phyloP scores from a whole-genome alignment of 2,797 vertebrate species.

The Limnodromus scolopaceus region DNA sequence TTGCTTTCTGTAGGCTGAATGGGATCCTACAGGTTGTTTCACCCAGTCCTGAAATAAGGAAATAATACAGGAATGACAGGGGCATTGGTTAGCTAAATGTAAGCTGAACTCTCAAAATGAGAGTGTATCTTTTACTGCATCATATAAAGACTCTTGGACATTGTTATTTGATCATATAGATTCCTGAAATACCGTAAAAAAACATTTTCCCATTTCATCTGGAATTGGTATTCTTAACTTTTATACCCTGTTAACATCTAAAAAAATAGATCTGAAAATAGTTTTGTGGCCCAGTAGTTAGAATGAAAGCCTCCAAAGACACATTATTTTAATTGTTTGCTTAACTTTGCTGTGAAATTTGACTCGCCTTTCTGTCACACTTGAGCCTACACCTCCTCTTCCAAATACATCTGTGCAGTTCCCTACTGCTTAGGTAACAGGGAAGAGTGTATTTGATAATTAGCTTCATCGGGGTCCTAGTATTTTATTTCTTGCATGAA shows the following conservation, averaged over 20 bases:
- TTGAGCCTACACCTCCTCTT: neutral
- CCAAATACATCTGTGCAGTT: neutral
- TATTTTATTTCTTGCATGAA: neutral
- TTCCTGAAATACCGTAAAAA: neutral
- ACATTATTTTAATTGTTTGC: neutral
- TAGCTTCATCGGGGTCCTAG: neutral
- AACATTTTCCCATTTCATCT: neutral
- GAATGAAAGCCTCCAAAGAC: neutral
- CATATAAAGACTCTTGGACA: neutral
- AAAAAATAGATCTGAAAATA: neutral
- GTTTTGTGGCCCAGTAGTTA: neutral
- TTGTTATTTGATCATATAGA: neutral
- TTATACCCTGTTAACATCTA: neutral
- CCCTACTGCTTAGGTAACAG: neutral
- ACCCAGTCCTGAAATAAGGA: neutral
- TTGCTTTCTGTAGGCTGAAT: neutral
- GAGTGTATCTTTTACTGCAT: neutral
- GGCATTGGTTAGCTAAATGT: neutral
- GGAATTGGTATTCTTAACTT: neutral
- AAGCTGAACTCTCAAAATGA: neutral
- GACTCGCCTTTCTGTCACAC: neutral
- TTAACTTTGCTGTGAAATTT: constrained; percentile 20
- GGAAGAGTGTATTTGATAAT: neutral
- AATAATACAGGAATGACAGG: neutral
- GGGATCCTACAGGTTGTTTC: neutral